Conservation (phyloP, 1,140 invertebrate genomes). For the Zaprionus capensis region DNA sequence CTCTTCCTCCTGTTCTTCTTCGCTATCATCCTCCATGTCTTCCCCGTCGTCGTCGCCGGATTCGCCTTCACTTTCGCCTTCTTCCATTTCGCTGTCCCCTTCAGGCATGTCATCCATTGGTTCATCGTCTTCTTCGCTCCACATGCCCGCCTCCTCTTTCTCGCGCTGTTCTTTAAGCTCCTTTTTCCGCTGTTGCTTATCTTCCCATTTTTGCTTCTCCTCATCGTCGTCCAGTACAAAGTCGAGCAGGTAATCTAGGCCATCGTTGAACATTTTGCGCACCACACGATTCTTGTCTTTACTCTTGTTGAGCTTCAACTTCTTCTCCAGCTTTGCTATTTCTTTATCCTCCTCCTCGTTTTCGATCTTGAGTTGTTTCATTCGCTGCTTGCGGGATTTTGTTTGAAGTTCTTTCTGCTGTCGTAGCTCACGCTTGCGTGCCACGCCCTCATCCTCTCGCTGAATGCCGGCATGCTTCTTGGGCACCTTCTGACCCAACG, state of each 20-base stretch:
- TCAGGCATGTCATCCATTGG: constrained; percentile 45
- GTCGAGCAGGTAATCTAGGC: constrained; percentile 95
- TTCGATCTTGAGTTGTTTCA: constrained; percentile 88
- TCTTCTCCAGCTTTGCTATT: constrained; percentile 93
- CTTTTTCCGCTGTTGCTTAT: constrained; percentile 66
- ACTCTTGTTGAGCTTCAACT: constrained; percentile 91
- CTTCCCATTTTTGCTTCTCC: constrained; percentile 84
- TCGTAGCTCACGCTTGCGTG: constrained; percentile 83
- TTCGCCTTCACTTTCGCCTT: constrained; percentile 42
- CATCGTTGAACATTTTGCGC: constrained; percentile 93
- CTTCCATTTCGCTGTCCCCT: constrained; percentile 71
- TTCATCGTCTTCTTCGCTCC: constrained; percentile 74
- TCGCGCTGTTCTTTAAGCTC: constrained; percentile 64
- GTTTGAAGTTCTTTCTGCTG: constrained; percentile 85
- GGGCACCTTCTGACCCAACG: constrained; percentile 34
- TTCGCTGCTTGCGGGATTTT: constrained; percentile 86
- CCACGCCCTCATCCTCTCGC: constrained; percentile 65
- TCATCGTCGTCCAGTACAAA: constrained; percentile 91
- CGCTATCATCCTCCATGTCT: constrained; percentile 11
- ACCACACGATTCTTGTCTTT: constrained; percentile 88
- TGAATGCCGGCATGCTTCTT: constrained; percentile 53
- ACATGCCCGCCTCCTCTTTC: constrained; percentile 68
- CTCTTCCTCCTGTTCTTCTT: constrained; percentile 1
- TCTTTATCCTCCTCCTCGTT: constrained; percentile 92
- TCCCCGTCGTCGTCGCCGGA: constrained; percentile 47